Evolutionary conservation across 2,797 vertebrate genomes (phyloP).

Genomic region (Moxostoma hubbsi): DNA sequence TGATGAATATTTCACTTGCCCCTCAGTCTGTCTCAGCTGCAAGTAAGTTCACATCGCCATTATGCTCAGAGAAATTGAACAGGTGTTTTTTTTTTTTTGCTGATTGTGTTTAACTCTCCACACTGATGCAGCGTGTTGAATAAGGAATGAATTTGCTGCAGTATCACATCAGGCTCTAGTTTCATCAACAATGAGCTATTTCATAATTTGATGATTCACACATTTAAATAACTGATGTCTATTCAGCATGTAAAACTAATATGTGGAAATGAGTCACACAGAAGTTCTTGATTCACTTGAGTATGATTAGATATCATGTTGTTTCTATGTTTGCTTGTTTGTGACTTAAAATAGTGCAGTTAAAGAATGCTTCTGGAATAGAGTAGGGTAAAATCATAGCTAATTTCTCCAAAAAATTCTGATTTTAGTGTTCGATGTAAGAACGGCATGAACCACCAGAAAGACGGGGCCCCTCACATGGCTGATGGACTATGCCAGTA

Average conservation of each 20-base stretch:
- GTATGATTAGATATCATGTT: neutral
- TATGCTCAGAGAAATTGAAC: neutral
- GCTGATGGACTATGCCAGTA: slow-evolving; percentile 82
- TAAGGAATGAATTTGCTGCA: neutral
- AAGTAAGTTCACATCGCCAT: slow-evolving; percentile 69
- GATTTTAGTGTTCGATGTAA: slow-evolving; percentile 78
- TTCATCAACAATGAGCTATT: neutral
- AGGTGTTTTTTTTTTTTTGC: neutral
- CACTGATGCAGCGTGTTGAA: neutral
- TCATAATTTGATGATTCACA: slow-evolving; percentile 12
- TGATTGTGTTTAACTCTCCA: neutral
- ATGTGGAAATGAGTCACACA: neutral
- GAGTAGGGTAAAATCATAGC: neutral
- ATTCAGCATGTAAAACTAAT: slow-evolving; percentile 8
- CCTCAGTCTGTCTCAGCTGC: slow-evolving; percentile 83
- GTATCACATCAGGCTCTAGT: slow-evolving; percentile 22
- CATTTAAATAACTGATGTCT: neutral
- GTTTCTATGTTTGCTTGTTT: neutral
- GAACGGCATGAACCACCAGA: slow-evolving; percentile 85
- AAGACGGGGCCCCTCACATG: slow-evolving; percentile 74
- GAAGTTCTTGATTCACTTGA: neutral
- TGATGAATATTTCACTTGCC: slow-evolving; percentile 87
- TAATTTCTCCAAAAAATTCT: slow-evolving; percentile 21
- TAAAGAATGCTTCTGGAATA: neutral
- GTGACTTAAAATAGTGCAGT: neutral